Conservation (phyloP, 64 coral and sea anemone species). For the Montipora cactus region DNA sequence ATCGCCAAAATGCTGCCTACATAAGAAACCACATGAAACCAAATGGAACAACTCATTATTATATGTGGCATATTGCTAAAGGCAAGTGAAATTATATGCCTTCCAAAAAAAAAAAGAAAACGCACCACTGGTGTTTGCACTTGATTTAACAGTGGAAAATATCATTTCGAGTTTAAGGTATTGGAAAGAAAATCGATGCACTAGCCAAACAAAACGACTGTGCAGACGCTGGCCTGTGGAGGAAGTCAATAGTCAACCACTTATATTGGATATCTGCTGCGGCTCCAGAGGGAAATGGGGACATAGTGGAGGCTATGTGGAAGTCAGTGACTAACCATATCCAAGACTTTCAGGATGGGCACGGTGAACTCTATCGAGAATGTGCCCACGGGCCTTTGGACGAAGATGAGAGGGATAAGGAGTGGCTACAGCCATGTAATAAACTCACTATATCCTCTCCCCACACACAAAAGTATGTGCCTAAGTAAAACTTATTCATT, state of each 20-base stretch:
- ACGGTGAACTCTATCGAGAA: conserved; percentile 14
- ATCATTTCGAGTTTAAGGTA: background rate
- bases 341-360: conserved; percentile 39
- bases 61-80: too few species aligned
- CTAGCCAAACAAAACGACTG: conserved; percentile 23
- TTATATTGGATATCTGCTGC: conserved; percentile 60
- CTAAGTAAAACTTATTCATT: background rate
- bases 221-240: conserved; percentile 44
- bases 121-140: too few species aligned
- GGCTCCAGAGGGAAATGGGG: conserved; percentile 53
- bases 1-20: too few species aligned
- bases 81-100: too few species aligned
- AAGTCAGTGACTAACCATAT: conserved; percentile 52
- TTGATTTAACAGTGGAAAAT: too few species aligned
- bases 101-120: too few species aligned
- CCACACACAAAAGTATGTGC: background rate
- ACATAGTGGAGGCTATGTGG: conserved; percentile 67
- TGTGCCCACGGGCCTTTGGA: conserved; percentile 60
- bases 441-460: background rate
- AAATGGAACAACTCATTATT: too few species aligned
- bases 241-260: background rate
- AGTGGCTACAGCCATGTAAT: background rate
- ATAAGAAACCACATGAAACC: too few species aligned
- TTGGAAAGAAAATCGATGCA: background rate
- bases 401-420: conserved; percentile 22